A percentile compares a stretch with the other conserved stretches of the same genome.
Evolutionary conservation across 2,797 vertebrate species (phyloP).

Genomic region (Pseudochirops corinnae): DNA sequence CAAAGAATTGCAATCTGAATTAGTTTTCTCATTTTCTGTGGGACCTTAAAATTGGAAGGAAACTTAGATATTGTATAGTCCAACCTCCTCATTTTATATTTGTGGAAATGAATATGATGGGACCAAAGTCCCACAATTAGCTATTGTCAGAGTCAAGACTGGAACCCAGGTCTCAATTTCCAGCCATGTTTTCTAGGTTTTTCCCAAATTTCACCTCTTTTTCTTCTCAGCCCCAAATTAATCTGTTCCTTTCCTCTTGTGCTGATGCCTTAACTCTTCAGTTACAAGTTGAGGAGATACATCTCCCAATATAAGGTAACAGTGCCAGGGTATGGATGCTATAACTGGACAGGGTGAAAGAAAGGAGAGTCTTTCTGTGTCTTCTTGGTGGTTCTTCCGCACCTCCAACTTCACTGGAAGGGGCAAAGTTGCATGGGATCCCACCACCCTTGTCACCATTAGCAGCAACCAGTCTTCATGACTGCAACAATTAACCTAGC

Average conservation of each 20-base stretch:
- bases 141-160: background rate
- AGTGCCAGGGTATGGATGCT: background rate
- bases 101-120: background rate
- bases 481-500: background rate
- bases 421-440: background rate
- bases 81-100: constrained; percentile 24
- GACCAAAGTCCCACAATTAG: background rate
- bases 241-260: background rate
- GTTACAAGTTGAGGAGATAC: background rate
- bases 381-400: background rate
- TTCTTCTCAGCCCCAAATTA: background rate
- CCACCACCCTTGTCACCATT: background rate
- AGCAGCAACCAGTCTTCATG: background rate
- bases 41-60: background rate
- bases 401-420: background rate
- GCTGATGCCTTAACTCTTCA: background rate
- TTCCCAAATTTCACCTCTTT: background rate
- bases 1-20: background rate
- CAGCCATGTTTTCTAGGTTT: background rate
- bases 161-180: background rate
- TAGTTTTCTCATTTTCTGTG: background rate
- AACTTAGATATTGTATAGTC: background rate
- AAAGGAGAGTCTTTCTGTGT: background rate
- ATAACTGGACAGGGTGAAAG: background rate
- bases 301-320: background rate